A percentile compares a stretch with the other conserved stretches of the same genome.
phyloP scores from a whole-genome alignment of 2,113 vertebrate species.

The Charadrius vociferus region DNA sequence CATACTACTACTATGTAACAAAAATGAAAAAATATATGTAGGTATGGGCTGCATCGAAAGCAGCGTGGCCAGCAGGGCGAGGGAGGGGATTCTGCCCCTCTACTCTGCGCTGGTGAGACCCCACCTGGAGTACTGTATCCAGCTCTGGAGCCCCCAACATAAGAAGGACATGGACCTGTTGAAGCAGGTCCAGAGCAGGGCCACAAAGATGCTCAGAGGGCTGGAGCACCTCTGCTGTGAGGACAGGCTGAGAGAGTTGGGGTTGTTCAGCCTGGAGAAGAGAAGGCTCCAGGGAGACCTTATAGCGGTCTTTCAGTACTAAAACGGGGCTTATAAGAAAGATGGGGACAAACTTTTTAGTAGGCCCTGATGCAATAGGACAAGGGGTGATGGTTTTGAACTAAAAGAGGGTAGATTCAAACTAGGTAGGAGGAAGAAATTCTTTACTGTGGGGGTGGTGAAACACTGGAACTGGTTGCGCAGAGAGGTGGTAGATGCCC shows the following conservation, averaged over 20 bases:
- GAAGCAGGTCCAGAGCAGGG: neutral
- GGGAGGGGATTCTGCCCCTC: neutral
- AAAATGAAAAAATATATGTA: neutral
- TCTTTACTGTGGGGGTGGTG: accelerated
- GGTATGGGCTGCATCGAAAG: neutral
- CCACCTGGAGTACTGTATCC: accelerated
- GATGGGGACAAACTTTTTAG: neutral
- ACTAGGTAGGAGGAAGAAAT: accelerated
- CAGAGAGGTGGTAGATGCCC: too few species aligned
- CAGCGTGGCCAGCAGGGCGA: accelerated
- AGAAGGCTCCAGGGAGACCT: neutral
- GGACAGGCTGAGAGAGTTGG: neutral
- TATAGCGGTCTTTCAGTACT: accelerated
- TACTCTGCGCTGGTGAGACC: neutral
- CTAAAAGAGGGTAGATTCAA: neutral
- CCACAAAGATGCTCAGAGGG: neutral
- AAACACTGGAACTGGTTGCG: neutral
- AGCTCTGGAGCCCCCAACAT: neutral
- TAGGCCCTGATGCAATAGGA: accelerated
- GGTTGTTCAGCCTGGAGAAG: neutral
- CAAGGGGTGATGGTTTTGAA: neutral
- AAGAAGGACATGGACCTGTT: neutral
- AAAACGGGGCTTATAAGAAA: neutral
- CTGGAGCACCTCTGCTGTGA: neutral
- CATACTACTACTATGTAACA: neutral